phyloP scores from a whole-genome alignment of 2,797 vertebrate genomes.

The Lagocephalus sceleratus region DNA sequence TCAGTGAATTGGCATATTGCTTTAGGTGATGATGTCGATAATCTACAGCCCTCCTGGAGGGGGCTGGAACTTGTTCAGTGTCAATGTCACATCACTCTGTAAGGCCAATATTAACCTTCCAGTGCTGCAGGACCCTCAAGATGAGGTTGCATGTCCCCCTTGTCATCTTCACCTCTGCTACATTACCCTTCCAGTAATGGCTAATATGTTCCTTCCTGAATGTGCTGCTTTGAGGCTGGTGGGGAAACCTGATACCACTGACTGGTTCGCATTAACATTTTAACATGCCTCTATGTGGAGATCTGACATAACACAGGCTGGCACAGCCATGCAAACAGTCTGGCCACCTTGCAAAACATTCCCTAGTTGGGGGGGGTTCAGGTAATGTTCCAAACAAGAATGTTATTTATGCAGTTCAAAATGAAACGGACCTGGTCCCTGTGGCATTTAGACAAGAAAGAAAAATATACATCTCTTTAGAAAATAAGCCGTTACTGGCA shows the following conservation, averaged over 20 bases:
- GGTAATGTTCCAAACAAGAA: constrained; percentile 42
- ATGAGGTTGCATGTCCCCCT: constrained; percentile 47
- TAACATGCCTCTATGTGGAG: constrained; percentile 31
- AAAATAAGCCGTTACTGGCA: constrained; percentile 47
- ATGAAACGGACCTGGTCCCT: constrained; percentile 29
- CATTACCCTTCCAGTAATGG: constrained; percentile 51
- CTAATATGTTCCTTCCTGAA: constrained; percentile 69
- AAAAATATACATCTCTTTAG: constrained; percentile 38
- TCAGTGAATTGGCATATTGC: constrained; percentile 23
- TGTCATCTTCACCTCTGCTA: constrained; percentile 17
- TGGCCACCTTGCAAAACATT: constrained; percentile 50
- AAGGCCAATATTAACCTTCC: constrained; percentile 44
- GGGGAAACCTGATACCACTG: constrained; percentile 49
- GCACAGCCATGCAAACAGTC: constrained; percentile 23
- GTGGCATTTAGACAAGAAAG: constrained; percentile 34
- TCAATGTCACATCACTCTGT: constrained; percentile 46
- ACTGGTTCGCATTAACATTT: constrained; percentile 55
- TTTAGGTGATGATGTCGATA: constrained; percentile 46
- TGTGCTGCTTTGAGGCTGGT: constrained; percentile 30
- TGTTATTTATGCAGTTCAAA: constrained; percentile 64
- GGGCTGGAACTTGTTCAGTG: neutral
- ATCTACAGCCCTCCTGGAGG: constrained; percentile 43
- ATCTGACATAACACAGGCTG: constrained; percentile 52
- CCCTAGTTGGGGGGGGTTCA: constrained; percentile 18
- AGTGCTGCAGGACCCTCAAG: constrained; percentile 31